These are phyloP conservation scores for Leptinotarsa tumamoca DNA, from an alignment of 2,888 invertebrate genomes.

Conservation along the genomic window DNA sequence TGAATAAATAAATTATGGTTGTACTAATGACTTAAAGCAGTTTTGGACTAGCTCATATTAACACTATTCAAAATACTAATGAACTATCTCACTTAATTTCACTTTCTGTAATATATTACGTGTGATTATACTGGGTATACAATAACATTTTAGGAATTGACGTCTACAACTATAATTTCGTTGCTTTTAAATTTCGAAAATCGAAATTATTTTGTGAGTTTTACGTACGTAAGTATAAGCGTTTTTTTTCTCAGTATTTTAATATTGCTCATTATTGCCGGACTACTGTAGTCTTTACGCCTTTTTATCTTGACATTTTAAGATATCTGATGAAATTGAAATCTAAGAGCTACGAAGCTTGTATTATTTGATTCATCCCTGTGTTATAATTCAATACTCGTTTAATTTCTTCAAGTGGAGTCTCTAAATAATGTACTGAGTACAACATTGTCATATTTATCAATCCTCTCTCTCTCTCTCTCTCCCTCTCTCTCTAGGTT, in stretches of 20 bases:
- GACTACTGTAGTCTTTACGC: conserved; percentile 43
- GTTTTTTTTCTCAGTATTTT: conserved; percentile 56
- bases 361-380: neutral
- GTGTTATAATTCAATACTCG: neutral
- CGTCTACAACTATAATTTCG: conserved; percentile 60
- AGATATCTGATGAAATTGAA: neutral
- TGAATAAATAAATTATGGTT: conserved; percentile 34
- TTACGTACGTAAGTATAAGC: conserved; percentile 60
- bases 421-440: neutral
- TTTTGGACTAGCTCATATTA: conserved; percentile 5
- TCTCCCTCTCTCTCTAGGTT: too few species aligned
- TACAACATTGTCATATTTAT: too few species aligned
- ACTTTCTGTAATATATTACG: neutral
- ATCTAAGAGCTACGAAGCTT: neutral
- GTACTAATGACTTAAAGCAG: conserved; percentile 4
- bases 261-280: conserved; percentile 65
- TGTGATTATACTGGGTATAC: conserved; percentile 29
- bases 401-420: too few species aligned
- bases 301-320: conserved; percentile 16
- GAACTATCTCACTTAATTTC: conserved; percentile 7
- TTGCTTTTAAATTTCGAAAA: conserved; percentile 58
- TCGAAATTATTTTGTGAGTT: conserved; percentile 40
- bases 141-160: conserved; percentile 55
- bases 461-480: too few species aligned
- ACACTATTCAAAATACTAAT: conserved; percentile 6